Base-by-base conservation (phyloP, 2,888 invertebrate genomes). In the Spilarctia lutea region DNA sequence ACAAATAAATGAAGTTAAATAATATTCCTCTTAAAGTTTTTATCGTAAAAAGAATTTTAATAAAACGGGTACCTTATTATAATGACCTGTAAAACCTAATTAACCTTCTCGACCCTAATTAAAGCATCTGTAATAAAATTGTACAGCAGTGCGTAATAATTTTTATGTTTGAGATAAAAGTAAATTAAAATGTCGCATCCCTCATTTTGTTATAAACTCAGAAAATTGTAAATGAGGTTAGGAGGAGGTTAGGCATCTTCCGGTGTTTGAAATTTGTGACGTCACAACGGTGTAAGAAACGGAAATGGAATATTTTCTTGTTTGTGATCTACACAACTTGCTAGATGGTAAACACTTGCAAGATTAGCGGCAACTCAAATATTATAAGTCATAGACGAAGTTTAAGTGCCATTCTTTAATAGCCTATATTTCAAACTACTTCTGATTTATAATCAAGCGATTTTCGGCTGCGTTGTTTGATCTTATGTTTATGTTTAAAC, bases 71-170 rank as follows among this genome's bases (percentile, higher is more conserved):
- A 68, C 33, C 68, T 65, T 52, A n/a, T 48, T 39, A 18, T 73
- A 35, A 65, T 65, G 35, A 42, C 8, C 16, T 39, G 67, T 69
- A 69, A 72, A 56, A 48, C 27, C 27, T 68, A 63, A 71, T 67
- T 68, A 65, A 71, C 73, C 27, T 48, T 52, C 68, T 52, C 60
- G n/a, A 79, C 76, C 77, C 76, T 78, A 78, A 83, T 83, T 79
- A 82, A 82, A 81, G 72, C 52, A 67, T n/a, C 68, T 16, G 42
- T 71, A 76, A 75, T 83, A 78, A 83, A 82, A 52, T 75, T 68
- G 68, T 79, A 81, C 75, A 68, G 74, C 80, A 80, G 83, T 77
- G 79, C 72, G 84, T 83, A 79, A 82, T 83, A 81, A 83, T 82
- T 83, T 82, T 81, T 83, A 80, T 80, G 73, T 63, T 68, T 71